Conservation (phyloP, 2,797 vertebrate genomes). For the Columba guinea region DNA sequence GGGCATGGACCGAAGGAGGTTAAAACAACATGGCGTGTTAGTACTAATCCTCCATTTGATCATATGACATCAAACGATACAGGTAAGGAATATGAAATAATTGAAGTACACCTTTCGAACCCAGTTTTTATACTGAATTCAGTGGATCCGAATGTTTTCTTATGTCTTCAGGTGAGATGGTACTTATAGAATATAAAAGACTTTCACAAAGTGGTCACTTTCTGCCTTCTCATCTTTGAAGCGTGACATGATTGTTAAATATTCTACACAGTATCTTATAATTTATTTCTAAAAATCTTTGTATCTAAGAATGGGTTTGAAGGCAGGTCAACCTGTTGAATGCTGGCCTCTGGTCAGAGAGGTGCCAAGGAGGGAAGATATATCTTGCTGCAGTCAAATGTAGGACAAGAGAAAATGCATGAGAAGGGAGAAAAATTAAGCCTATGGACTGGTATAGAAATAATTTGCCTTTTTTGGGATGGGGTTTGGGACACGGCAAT, state of each 20-base stretch:
- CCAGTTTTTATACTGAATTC: neutral
- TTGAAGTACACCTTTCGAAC: neutral
- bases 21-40: constrained; percentile 86
- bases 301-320: neutral
- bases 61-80: constrained; percentile 77
- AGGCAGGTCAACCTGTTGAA: neutral
- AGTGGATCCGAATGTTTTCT: neutral
- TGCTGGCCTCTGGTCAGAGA: neutral
- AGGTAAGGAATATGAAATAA: constrained; percentile 56
- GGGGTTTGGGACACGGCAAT: neutral
- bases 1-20: constrained; percentile 85
- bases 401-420: neutral
- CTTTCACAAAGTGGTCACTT: neutral
- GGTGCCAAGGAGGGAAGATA: neutral
- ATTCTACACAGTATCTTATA: neutral
- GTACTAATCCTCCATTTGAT: constrained; percentile 81
- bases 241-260: neutral
- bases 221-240: neutral
- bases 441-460: neutral
- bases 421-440: neutral
- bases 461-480: neutral
- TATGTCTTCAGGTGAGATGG: neutral
- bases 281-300: neutral
- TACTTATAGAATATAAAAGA: neutral
- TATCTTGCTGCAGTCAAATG: neutral